Evolutionary conservation across 2,113 vertebrate species (phyloP), one percentile per base, ranked within the genome.

Genomic region (Perca flavescens): DNA sequence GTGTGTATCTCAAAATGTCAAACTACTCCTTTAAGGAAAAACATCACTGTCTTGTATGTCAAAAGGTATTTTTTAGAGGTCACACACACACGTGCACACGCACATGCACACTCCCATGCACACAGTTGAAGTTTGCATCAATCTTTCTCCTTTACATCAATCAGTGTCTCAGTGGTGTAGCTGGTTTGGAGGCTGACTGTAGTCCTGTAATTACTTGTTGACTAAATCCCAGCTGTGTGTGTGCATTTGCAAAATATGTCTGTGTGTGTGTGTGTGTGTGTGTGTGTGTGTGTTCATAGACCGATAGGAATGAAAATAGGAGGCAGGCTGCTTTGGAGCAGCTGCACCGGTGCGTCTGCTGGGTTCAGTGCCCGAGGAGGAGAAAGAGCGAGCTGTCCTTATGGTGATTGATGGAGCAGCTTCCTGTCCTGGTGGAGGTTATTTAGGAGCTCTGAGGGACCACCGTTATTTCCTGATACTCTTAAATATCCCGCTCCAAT

Each of bases 291-390:
- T 80, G 84, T 65, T 73, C 82, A 69, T 43, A 22, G 69, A 81
- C 53, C 62, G 86, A 92, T 80, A 76, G 86, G 86, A 93, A 89
- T 90, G 91, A 89, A 92, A 93, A 91, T 88, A 73, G 84, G 85
- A 86, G 80, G 80, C 85, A 70, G 83, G 61, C 17, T 68, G 21
- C 67, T 84, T 74, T 43, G 73, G 61, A 91, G 84, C 90, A 91
- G 88, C 89, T 89, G 83, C 57, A 65, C 71, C 22, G 52, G 71
- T 70, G 75, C 16, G 47, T 70, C 80, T 62, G 62, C 52, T 34
- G 57, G 70, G 17, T 75, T 74, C 52, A 64, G 63, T 62, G 86
- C 84, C 82, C 6, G 70, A 84, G 82, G 86, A 80, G 74, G 63
- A 84, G 79, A 82, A 68, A 77, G 66, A 65, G 46, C 62, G 77